Conservation (phyloP, 2,797 vertebrate species). For the Falco berigora region DNA sequence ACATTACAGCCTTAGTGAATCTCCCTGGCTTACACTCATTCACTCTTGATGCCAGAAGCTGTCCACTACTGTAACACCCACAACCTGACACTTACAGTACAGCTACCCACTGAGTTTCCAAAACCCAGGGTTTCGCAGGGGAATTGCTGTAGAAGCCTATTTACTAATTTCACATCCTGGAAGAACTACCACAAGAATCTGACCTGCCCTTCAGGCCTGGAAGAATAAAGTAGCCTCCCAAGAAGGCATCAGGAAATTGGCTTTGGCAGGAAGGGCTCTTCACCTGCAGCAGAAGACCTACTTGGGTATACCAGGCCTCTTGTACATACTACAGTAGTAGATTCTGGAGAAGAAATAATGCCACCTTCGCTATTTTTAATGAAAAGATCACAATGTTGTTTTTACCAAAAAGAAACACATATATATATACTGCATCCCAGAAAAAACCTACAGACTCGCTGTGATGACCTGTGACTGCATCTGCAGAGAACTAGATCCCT, state of each 20-base stretch:
- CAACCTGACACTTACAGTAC: background rate
- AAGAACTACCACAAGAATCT: background rate
- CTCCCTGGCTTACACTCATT: background rate
- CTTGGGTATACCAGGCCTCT: background rate
- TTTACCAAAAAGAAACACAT: background rate
- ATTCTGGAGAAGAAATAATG: background rate
- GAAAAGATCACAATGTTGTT: background rate
- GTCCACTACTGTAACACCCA: background rate
- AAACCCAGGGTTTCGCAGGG: background rate
- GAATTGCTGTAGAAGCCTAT: background rate
- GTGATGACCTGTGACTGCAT: background rate
- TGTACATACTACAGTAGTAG: rapidly evolving
- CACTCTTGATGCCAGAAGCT: background rate
- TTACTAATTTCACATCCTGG: background rate
- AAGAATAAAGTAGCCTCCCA: background rate
- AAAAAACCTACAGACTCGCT: background rate
- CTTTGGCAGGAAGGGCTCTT: background rate
- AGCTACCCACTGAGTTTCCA: background rate
- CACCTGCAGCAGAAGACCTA: background rate
- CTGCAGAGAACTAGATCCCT: background rate
- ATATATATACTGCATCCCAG: background rate
- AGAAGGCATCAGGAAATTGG: background rate
- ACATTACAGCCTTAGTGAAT: background rate
- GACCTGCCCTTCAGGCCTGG: background rate
- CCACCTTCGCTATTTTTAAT: background rate